These are phyloP conservation scores for Melanotaenia duboulayi DNA, from an alignment of 2,113 vertebrate genomes.

Conservation along the genomic window DNA sequence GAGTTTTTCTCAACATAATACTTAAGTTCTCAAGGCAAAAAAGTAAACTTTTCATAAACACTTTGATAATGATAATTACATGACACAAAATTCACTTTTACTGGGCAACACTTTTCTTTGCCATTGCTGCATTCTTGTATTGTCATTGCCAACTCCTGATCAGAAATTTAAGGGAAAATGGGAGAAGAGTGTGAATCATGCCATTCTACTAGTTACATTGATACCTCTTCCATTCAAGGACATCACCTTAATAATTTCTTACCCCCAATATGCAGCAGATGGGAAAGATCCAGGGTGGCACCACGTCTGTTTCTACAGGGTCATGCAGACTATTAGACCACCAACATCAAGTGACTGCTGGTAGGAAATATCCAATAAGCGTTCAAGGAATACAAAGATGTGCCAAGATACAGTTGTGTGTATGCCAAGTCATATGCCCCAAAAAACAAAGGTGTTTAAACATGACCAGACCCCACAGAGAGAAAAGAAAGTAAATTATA, in stretches of 20 bases:
- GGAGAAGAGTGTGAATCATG: neutral
- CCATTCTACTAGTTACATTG: constrained; percentile 33
- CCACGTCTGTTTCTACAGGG: constrained; percentile 71
- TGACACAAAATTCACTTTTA: too few species aligned
- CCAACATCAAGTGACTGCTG: constrained; percentile 73
- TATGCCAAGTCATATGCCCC: constrained; percentile 26
- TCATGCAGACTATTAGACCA: constrained; percentile 77
- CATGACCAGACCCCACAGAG: constrained; percentile 11
- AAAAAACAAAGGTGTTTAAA: constrained; percentile 39
- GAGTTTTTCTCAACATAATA: neutral
- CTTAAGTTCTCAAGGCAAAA: too few species aligned
- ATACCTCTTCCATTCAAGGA: constrained; percentile 69
- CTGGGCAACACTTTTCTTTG: neutral
- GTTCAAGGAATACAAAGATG: constrained; percentile 47
- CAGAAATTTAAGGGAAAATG: neutral
- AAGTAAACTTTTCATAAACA: too few species aligned
- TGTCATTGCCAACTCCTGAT: neutral
- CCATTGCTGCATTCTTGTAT: neutral
- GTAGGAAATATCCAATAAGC: constrained; percentile 56
- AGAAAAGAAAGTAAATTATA: constrained; percentile 1
- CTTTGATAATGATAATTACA: too few species aligned
- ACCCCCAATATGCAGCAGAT: constrained; percentile 68
- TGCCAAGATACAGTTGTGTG: constrained; percentile 51
- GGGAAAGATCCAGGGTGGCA: constrained; percentile 77
- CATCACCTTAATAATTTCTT: constrained; percentile 60